These are phyloP conservation scores for Uropetala carovei DNA, from an alignment of 2,888 invertebrate species.

Conservation along the genomic window DNA sequence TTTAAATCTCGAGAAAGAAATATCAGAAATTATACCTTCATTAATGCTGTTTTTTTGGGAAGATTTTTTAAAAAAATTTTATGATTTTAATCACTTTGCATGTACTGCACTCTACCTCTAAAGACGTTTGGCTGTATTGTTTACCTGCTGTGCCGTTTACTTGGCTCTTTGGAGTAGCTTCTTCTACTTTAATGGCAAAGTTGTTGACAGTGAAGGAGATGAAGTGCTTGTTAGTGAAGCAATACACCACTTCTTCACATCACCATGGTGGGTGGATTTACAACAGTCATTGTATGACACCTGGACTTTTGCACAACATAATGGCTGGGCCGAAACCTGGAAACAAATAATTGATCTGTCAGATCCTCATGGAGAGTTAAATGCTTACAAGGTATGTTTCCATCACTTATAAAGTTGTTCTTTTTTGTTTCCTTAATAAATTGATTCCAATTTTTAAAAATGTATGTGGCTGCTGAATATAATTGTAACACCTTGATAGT, in stretches of 20 bases:
- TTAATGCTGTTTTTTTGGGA: too few species aligned
- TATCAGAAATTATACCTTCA: too few species aligned
- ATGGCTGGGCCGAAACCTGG: slow-evolving; percentile 94
- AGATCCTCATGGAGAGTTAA: slow-evolving; percentile 93
- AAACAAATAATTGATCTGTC: slow-evolving; percentile 89
- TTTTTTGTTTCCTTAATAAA: neutral
- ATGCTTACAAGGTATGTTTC: slow-evolving; percentile 85
- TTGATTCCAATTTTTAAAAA: neutral
- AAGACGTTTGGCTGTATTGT: slow-evolving; percentile 80
- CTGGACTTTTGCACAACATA: slow-evolving; percentile 86
- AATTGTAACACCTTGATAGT: too few species aligned
- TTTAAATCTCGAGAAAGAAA: too few species aligned
- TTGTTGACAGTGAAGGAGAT: slow-evolving; percentile 90
- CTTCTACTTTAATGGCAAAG: slow-evolving; percentile 91
- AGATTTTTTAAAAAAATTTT: neutral
- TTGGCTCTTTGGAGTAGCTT: slow-evolving; percentile 86
- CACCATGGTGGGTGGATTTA: slow-evolving; percentile 90
- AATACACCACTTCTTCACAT: slow-evolving; percentile 91
- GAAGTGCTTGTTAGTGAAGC: slow-evolving; percentile 93
- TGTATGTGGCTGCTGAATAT: too few species aligned
- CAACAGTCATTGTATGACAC: slow-evolving; percentile 84
- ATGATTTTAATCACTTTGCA: neutral
- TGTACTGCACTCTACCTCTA: slow-evolving; percentile 54
- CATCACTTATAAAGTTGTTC: neutral
- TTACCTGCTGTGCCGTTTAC: slow-evolving; percentile 82